Evolutionary conservation across 1,140 invertebrate genomes (phyloP).

Genomic region (Andricus grossulariae): DNA sequence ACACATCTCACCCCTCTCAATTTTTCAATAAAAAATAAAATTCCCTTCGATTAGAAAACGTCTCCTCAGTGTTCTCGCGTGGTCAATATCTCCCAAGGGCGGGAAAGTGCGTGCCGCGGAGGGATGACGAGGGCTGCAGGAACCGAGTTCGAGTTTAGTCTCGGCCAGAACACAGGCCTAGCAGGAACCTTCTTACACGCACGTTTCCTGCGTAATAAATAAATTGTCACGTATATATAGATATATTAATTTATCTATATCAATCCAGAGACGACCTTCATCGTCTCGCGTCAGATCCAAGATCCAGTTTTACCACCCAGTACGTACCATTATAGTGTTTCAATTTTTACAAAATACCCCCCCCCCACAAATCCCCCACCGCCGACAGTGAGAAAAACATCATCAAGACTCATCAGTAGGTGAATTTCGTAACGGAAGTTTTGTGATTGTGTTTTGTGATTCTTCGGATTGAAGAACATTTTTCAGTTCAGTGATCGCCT

Average conservation of each 20-base stretch:
- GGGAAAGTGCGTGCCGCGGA: conserved; percentile 71
- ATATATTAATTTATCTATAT: conserved; percentile 36
- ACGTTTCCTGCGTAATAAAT: conserved; percentile 45
- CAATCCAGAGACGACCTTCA: conserved; percentile 16
- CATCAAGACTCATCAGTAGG: too few relatives aligned
- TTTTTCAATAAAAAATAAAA: background rate
- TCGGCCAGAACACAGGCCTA: conserved; percentile 76
- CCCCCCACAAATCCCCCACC: background rate
- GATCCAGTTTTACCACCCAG: conserved; percentile 20
- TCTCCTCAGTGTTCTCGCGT: background rate
- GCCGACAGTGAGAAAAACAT: conserved; percentile 1
- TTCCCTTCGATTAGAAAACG: background rate
- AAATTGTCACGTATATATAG: conserved; percentile 37
- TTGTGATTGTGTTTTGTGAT: conserved; percentile 49
- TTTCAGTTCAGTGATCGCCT: conserved; percentile 10
- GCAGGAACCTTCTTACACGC: conserved; percentile 66
- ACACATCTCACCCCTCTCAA: background rate
- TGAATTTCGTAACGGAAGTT: background rate
- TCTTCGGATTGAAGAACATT: background rate
- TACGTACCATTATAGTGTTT: conserved; percentile 19
- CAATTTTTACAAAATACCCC: background rate
- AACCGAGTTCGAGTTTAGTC: conserved; percentile 73
- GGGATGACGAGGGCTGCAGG: conserved; percentile 74
- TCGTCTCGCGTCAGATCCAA: background rate
- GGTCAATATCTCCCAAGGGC: conserved; percentile 66